Conservation (phyloP, 2,113 vertebrate genomes). For the Emydura subglobosa region DNA sequence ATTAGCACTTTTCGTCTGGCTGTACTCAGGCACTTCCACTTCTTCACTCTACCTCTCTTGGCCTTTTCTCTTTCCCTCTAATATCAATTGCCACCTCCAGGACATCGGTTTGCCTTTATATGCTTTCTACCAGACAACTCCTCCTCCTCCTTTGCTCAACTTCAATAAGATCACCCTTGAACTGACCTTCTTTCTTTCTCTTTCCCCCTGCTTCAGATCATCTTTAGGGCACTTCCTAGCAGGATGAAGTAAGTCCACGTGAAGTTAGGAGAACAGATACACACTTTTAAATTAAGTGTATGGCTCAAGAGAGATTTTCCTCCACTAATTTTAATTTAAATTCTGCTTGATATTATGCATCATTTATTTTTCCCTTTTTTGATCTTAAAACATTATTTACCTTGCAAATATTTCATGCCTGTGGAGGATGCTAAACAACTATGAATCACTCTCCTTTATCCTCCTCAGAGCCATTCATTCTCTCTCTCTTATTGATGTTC, state of each 20-base stretch:
- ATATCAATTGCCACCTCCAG: background rate
- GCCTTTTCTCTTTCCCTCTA: background rate
- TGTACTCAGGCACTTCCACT: background rate
- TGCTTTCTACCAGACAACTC: background rate
- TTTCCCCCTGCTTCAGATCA: background rate
- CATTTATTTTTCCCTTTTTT: conserved; percentile 29
- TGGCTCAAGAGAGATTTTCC: conserved; percentile 32
- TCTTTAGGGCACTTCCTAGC: background rate
- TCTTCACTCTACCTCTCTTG: background rate
- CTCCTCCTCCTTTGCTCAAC: background rate
- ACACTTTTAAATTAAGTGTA: conserved; percentile 44
- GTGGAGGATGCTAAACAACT: conserved; percentile 39
- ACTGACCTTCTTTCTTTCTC: background rate
- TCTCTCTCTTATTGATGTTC: conserved; percentile 46
- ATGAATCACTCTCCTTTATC: conserved; percentile 18
- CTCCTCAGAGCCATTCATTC: conserved; percentile 9
- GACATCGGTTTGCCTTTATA: background rate
- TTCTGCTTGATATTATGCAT: conserved; percentile 43
- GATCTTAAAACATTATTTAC: conserved; percentile 55
- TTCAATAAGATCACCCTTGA: background rate
- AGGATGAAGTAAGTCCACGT: background rate
- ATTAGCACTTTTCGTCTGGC: background rate
- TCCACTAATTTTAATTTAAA: conserved; percentile 42
- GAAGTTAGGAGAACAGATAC: conserved; percentile 14
- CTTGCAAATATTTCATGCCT: conserved; percentile 38